Conservation (phyloP, 2,888 invertebrate genomes). For the Oligia strigilis region DNA sequence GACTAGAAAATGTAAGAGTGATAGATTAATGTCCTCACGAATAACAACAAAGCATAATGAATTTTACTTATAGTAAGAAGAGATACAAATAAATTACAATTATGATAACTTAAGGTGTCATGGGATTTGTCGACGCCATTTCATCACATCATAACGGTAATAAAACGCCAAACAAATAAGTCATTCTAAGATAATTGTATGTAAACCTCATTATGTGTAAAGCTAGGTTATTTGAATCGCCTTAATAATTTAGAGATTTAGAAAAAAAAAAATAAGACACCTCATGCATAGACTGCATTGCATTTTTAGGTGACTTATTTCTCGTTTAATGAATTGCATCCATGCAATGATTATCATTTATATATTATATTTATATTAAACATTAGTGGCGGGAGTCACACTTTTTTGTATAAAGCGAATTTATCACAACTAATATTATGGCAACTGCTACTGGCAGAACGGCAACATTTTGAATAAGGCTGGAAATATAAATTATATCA, state of each 20-base stretch:
- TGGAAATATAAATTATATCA: conserved; percentile 60
- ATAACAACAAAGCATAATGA: conserved; percentile 86
- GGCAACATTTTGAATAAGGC: conserved; percentile 38
- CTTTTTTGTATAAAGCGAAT: conserved; percentile 68
- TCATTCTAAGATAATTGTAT: conserved; percentile 78
- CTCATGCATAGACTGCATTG: conserved; percentile 87
- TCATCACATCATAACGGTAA: conserved; percentile 78
- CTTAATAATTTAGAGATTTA: conserved; percentile 82
- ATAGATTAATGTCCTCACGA: conserved; percentile 76
- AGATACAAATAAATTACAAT: conserved; percentile 65
- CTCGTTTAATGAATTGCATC: conserved; percentile 71
- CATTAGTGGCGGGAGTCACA: conserved; percentile 60
- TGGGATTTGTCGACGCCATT: conserved; percentile 39
- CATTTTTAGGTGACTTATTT: conserved; percentile 86
- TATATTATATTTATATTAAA: conserved; percentile 68
- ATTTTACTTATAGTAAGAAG: conserved; percentile 72
- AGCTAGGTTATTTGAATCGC: conserved; percentile 84
- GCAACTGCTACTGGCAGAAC: conserved; percentile 48
- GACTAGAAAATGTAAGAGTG: conserved; percentile 75
- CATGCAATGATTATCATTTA: conserved; percentile 77
- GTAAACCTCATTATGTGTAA: conserved; percentile 86
- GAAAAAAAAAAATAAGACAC: conserved; percentile 78
- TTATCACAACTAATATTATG: conserved; percentile 71
- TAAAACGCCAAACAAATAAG: conserved; percentile 87
- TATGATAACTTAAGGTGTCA: conserved; percentile 52